Evolutionary conservation across 1,140 invertebrate genomes (phyloP).

Genomic region (Caenorhabditis briggsae): DNA sequence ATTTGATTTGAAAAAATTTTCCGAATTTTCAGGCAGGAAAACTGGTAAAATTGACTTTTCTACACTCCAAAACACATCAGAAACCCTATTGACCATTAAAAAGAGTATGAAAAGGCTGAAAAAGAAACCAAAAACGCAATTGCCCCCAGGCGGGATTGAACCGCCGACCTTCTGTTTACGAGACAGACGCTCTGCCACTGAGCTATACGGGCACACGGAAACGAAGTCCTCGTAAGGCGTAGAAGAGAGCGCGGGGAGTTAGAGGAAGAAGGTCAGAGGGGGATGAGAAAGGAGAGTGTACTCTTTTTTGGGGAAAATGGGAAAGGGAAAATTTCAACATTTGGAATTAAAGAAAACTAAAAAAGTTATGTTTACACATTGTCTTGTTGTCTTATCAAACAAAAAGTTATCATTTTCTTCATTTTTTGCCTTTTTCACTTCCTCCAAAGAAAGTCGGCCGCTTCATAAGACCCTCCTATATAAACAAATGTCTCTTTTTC

Average conservation of each 20-base stretch:
- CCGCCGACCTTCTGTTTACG: constrained; percentile 28
- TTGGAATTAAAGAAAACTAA: no score
- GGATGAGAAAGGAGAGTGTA: no score
- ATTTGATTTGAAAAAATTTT: neutral
- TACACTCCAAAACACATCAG: no score
- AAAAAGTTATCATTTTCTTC: neutral
- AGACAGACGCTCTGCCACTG: constrained; percentile 28
- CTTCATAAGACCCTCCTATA: neutral
- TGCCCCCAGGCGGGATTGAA: constrained; percentile 28
- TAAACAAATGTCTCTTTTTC: neutral
- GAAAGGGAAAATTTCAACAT: no score
- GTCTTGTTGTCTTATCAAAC: no score
- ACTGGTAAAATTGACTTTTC: no score
- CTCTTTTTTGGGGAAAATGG: no score
- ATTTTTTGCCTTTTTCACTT: neutral
- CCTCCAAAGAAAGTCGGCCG: neutral
- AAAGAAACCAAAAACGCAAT: neutral
- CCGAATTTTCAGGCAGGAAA: neutral
- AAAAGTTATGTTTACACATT: no score
- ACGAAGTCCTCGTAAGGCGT: neutral
- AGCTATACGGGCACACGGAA: neutral
- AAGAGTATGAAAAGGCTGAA: no score
- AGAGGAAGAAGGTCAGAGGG: neutral
- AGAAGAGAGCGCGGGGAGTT: neutral
- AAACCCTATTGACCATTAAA: no score